Percentiles rank a stretch among this genome's conserved stretches.
phyloP scores from a whole-genome alignment of 2,113 vertebrate genomes.

The Eptesicus fuscus region DNA sequence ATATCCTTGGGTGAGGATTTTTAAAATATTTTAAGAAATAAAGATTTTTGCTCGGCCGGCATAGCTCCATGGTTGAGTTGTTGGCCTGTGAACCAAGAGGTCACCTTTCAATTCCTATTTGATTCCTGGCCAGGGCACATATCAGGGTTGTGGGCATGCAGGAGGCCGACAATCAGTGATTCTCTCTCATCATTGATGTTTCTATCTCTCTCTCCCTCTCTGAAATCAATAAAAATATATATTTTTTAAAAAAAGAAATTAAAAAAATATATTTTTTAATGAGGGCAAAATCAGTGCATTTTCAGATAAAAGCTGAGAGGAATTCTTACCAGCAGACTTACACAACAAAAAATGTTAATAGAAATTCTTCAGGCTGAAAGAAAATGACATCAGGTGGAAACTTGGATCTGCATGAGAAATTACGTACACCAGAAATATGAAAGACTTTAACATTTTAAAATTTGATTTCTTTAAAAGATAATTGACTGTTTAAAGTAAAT shows the following conservation, averaged over 20 bases:
- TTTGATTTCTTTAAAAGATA: constrained; percentile 3
- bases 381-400: neutral
- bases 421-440: neutral
- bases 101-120: too few relatives aligned
- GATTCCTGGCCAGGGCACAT: too few relatives aligned
- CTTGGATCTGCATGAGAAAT: neutral
- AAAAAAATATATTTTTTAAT: neutral
- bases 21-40: neutral
- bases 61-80: too few relatives aligned
- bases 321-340: neutral
- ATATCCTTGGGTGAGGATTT: too few relatives aligned
- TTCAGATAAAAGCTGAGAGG: neutral
- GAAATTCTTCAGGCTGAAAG: neutral
- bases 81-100: too few relatives aligned
- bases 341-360: neutral
- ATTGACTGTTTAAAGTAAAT: neutral
- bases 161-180: too few relatives aligned
- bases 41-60: too few relatives aligned
- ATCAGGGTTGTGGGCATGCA: too few relatives aligned
- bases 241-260: too few relatives aligned
- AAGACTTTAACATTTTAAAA: neutral
- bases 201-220: too few relatives aligned
- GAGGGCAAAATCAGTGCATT: neutral
- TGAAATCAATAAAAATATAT: too few relatives aligned
- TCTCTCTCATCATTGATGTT: too few relatives aligned